Evolutionary conservation across 2,888 invertebrate genomes (phyloP).

Genomic region (Rhagonycha fulva): DNA sequence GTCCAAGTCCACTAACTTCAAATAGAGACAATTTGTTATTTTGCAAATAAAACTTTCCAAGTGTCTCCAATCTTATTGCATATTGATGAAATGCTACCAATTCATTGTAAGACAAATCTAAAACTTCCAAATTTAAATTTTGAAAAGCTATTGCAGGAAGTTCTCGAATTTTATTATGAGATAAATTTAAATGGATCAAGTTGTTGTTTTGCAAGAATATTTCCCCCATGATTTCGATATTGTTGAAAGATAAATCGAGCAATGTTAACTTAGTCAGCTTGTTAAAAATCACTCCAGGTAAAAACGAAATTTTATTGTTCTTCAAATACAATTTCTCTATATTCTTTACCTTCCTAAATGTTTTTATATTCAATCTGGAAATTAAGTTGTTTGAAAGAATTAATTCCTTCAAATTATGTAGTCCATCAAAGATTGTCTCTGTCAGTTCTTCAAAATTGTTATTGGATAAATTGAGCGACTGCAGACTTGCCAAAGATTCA

Average conservation of each 20-base stretch:
- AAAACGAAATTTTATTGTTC: slow-evolving; percentile 29
- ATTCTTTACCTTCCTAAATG: slow-evolving; percentile 25
- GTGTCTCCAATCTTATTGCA: slow-evolving; percentile 1
- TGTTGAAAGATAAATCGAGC: slow-evolving; percentile 35
- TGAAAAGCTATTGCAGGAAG: slow-evolving; percentile 30
- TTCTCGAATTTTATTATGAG: slow-evolving; percentile 24
- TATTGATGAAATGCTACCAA: slow-evolving; percentile 7
- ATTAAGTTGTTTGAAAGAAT: slow-evolving; percentile 34
- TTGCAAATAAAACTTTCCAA: slow-evolving; percentile 11
- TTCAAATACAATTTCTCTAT: slow-evolving; percentile 31
- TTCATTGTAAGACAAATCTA: slow-evolving; percentile 25
- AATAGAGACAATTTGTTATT: slow-evolving; percentile 12
- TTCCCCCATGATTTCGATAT: slow-evolving; percentile 26
- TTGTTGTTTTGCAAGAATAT: slow-evolving; percentile 23
- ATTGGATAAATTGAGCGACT: slow-evolving; percentile 29
- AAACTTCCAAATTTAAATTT: slow-evolving; percentile 21
- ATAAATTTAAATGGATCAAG: slow-evolving; percentile 28
- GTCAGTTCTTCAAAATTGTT: slow-evolving; percentile 33
- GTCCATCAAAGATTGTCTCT: slow-evolving; percentile 28
- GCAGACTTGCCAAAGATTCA: slow-evolving; percentile 18
- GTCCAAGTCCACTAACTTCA: slow-evolving; percentile 5
- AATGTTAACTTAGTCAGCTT: slow-evolving; percentile 24
- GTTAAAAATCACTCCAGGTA: slow-evolving; percentile 35
- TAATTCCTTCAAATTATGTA: slow-evolving; percentile 30
- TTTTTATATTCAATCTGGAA: slow-evolving; percentile 28